These are phyloP conservation scores for Saguinus midas DNA, from an alignment of 2,113 vertebrate species.

Conservation along the genomic window DNA sequence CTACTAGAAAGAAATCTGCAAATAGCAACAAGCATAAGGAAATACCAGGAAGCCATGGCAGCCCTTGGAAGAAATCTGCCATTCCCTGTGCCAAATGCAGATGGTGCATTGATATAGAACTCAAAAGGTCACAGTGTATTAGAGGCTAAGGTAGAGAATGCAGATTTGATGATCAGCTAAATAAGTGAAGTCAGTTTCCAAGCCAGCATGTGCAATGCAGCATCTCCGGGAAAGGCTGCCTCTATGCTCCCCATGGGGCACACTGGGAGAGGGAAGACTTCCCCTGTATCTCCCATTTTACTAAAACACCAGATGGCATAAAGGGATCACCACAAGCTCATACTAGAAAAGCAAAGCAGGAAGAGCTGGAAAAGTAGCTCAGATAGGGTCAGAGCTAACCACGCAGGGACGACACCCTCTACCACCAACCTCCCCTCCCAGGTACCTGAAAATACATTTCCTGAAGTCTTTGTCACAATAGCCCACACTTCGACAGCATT, in stretches of 20 bases:
- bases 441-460: not conserved
- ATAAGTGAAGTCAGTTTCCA: not conserved
- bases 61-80: not conserved
- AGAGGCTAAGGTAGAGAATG: not conserved
- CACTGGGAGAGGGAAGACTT: not conserved
- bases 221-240: not conserved
- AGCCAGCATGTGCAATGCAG: not conserved
- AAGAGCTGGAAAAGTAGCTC: not conserved
- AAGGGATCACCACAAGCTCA: not conserved
- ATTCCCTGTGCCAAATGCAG: not conserved
- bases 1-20: constrained; percentile 10
- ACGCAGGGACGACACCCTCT: not conserved
- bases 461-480: not conserved
- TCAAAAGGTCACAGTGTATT: not conserved
- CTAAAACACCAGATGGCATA: not conserved
- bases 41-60: not conserved
- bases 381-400: not conserved
- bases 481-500: not conserved
- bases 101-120: not conserved
- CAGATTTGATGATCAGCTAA: not conserved
- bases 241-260: not conserved
- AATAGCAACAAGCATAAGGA: not conserved
- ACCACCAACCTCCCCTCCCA: too few species aligned
- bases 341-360: not conserved
- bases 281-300: not conserved